phyloP scores from a whole-genome alignment of 2,888 invertebrate species.

The Germaria angustata region DNA sequence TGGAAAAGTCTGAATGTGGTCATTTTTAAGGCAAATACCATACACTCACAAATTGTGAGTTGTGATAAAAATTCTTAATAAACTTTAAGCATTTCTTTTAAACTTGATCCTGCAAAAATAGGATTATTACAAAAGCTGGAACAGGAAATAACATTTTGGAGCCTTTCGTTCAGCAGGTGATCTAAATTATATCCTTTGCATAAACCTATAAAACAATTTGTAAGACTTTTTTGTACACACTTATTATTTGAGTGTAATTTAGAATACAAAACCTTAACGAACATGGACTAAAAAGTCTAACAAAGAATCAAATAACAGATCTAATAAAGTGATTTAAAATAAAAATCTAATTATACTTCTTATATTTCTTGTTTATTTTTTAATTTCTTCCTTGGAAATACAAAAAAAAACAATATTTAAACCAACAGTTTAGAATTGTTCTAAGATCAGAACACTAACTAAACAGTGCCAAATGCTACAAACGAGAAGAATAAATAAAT shows the following conservation, averaged over 20 bases:
- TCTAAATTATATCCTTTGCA: too few species aligned
- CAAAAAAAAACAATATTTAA: constrained; percentile 13
- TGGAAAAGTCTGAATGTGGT: constrained; percentile 35
- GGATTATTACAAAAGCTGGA: too few species aligned
- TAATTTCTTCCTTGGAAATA: constrained; percentile 39
- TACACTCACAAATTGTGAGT: constrained; percentile 32
- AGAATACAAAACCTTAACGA: background rate
- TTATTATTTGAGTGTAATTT: constrained; percentile 15
- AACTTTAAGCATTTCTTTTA: too few species aligned
- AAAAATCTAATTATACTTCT: constrained; percentile 66
- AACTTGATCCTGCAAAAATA: too few species aligned
- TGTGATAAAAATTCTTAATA: too few species aligned
- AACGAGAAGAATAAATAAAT: background rate
- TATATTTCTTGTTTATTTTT: constrained; percentile 51
- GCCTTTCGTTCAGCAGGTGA: too few species aligned
- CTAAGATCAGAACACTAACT: constrained; percentile 36
- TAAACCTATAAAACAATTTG: too few species aligned
- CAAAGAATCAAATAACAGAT: constrained; percentile 63
- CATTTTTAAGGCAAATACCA: constrained; percentile 36
- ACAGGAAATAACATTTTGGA: too few species aligned
- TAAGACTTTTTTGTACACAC: too few species aligned
- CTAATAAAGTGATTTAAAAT: constrained; percentile 66
- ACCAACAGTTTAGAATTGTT: constrained; percentile 16
- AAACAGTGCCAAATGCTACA: constrained; percentile 57
- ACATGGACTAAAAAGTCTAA: constrained; percentile 30